Evolutionary conservation across 2,113 vertebrate species (phyloP), one percentile per base, ranked within the genome.

Genomic region (Proterorhinus semilunaris): DNA sequence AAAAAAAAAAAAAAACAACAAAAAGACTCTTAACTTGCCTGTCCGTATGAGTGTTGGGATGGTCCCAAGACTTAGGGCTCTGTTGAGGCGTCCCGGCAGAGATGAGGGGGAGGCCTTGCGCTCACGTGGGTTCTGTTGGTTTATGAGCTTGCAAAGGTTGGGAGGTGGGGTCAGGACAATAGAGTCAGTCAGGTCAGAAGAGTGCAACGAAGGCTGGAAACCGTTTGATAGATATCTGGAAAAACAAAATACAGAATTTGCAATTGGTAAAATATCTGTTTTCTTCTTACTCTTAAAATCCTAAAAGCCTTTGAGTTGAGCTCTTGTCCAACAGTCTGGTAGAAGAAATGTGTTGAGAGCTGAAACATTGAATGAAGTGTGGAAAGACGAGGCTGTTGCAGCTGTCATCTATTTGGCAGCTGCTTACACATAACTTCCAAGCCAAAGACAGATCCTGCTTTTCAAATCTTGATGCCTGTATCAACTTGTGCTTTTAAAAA

Each of bases 51-150:
- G 88, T 16, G 96, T 92, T 16, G 96, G 96, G 6, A 95, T 95
- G 52, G 97, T 99, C 27, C 98, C 98, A 66, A 99, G 90, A 0
- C 94, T 94, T 1, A 99, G 95, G 0, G 95, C 96, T 72, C 95
- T 88, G 92, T 91, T 95, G 70, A 99, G 93, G 0, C 95, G 95
- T 6, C 96, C 93, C 0, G 96, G 96, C 49, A 99, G 92, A 0
- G 97, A 97, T 48, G 95, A 95, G 0, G 95, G 94, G 0, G 95
- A 95, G 0, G 90, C 84, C 71, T 91, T 93, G 36, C 88, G 93
- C 1, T 93, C 91, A 2, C 92, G 87, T 27, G 91, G 91, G 73
- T 90, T 89, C 50, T 95, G 90, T 50, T 48, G 45, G 85, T 71
- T 92, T 63, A 94, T 77, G 71, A 98, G 92, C 36, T 93, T 94